phyloP scores from a whole-genome alignment of 2,797 vertebrate species.

The Hirundo rustica region DNA sequence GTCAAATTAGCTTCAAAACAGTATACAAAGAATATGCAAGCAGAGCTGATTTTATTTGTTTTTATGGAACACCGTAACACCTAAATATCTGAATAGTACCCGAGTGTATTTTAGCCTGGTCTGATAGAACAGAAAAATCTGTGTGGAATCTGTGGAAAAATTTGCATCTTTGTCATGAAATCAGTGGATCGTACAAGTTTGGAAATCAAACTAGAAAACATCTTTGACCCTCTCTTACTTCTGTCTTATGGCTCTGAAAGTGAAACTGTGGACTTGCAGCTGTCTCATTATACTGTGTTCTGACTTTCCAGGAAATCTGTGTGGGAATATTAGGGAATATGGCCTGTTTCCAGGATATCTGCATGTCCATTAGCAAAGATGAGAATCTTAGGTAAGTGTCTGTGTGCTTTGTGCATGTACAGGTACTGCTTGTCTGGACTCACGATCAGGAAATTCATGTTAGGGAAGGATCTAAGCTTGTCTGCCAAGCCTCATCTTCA shows the following conservation, averaged over 20 bases:
- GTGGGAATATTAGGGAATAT: conserved; percentile 97
- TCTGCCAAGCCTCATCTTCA: neutral
- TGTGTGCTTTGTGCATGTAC: neutral
- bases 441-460: rapidly evolving
- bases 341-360: conserved; percentile 92
- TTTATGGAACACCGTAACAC: neutral
- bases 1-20: neutral
- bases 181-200: neutral
- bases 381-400: conserved; percentile 85
- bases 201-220: neutral
- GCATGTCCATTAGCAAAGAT: conserved; percentile 87
- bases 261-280: neutral
- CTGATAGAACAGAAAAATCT: neutral
- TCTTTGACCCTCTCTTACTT: neutral
- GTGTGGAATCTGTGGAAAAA: neutral
- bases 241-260: neutral
- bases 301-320: conserved; percentile 89
- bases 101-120: neutral
- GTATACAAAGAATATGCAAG: neutral
- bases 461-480: neutral
- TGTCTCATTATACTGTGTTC: conserved; percentile 5
- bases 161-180: neutral
- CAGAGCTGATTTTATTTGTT: neutral
- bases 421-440: neutral
- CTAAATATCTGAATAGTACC: neutral